A percentile compares a stretch with the other conserved stretches of the same genome.
phyloP scores from a whole-genome alignment of 1,140 invertebrate species.

The Holotrichia oblita region DNA sequence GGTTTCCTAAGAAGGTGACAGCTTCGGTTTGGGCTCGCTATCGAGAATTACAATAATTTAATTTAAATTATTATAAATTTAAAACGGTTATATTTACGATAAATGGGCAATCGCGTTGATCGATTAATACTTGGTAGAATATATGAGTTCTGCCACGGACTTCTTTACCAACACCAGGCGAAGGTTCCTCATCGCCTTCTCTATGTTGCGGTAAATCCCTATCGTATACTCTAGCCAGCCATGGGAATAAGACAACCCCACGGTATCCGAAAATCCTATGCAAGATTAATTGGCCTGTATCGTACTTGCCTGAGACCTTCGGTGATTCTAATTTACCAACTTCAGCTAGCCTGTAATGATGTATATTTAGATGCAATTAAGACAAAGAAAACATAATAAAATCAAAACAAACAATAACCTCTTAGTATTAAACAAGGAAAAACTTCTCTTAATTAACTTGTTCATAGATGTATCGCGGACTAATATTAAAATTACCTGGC shows the following conservation, averaged over 20 bases:
- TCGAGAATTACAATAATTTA: conserved; percentile 24
- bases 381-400: conserved; percentile 53
- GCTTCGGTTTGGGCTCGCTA: conserved; percentile 95
- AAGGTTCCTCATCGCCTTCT: conserved; percentile 54
- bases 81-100: conserved; percentile 71
- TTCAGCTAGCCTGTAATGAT: conserved; percentile 73
- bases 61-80: not conserved
- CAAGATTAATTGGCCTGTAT: conserved; percentile 94
- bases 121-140: conserved; percentile 98
- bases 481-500: conserved; percentile 34
- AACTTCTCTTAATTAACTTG: not conserved
- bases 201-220: conserved; percentile 75
- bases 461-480: conserved; percentile 49
- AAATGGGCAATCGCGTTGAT: conserved; percentile 94
- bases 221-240: conserved; percentile 94
- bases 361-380: conserved; percentile 67
- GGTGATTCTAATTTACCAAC: conserved; percentile 83
- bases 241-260: conserved; percentile 95
- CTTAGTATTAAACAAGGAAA: not conserved
- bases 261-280: conserved; percentile 96
- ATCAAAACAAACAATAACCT: conserved; percentile 32
- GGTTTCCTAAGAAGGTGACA: conserved; percentile 96
- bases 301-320: conserved; percentile 89
- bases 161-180: conserved; percentile 76
- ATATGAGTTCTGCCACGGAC: conserved; percentile 90